Percentiles rank a stretch among this genome's conserved stretches.
These are phyloP conservation scores for Melanerpes formicivorus DNA, from an alignment of 2,113 vertebrate species.

Conservation along the genomic window DNA sequence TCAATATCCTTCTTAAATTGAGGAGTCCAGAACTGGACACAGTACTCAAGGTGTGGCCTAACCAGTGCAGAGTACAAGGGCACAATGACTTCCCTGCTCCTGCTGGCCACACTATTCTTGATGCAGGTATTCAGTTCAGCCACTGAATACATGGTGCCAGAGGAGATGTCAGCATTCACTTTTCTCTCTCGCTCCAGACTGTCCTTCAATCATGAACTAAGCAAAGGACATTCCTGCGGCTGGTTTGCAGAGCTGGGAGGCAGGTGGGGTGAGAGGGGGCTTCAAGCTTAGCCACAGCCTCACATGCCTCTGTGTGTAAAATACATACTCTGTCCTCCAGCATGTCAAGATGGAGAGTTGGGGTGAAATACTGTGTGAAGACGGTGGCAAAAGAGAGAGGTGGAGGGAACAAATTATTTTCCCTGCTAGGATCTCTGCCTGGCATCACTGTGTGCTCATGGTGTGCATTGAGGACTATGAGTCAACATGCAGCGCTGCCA, in stretches of 20 bases:
- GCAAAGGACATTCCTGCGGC: neutral
- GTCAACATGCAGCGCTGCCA: neutral
- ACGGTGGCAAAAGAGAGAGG: neutral
- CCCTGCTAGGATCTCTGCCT: neutral
- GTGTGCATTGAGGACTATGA: neutral
- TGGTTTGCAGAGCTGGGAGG: neutral
- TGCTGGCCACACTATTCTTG: no score
- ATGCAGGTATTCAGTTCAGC: neutral
- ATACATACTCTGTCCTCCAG: fast-evolving
- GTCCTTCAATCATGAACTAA: neutral
- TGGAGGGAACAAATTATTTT: neutral
- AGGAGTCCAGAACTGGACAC: no score
- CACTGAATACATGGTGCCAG: neutral
- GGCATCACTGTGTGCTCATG: neutral
- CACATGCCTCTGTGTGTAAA: neutral
- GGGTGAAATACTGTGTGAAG: neutral
- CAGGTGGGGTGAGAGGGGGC: neutral
- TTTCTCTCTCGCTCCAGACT: neutral
- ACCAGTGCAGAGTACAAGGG: no score
- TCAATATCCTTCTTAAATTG: no score
- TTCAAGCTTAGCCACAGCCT: neutral
- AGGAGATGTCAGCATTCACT: neutral
- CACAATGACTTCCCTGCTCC: no score
- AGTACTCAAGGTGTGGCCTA: no score
- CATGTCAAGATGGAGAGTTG: fast-evolving